Conservation (phyloP, 2,888 invertebrate genomes). For the Dynastes hyllus region DNA sequence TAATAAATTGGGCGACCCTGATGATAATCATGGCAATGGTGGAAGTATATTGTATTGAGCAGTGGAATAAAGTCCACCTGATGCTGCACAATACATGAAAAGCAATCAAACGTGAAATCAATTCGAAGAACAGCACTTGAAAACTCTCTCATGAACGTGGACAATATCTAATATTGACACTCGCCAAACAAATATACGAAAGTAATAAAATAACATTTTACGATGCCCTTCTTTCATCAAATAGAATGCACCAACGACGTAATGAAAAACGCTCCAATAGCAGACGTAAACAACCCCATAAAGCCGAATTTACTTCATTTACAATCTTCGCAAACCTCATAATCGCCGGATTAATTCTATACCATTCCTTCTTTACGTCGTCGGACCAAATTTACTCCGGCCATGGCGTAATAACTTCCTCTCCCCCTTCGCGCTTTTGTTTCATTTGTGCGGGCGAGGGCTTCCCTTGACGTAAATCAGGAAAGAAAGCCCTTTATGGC, state of each 20-base stretch:
- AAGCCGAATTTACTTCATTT: slow-evolving; percentile 44
- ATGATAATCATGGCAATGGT: no score
- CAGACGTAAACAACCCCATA: slow-evolving; percentile 40
- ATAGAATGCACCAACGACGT: slow-evolving; percentile 23
- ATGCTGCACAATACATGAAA: no score
- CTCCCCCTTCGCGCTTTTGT: no score
- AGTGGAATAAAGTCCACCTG: no score
- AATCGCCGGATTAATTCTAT: slow-evolving; percentile 41
- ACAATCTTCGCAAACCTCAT: slow-evolving; percentile 38
- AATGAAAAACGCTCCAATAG: slow-evolving; percentile 16
- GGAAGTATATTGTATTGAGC: no score
- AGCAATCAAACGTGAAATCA: no score
- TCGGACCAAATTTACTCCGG: background rate
- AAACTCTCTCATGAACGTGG: no score
- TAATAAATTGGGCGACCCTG: no score
- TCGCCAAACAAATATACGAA: slow-evolving; percentile 17
- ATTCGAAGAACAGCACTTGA: no score
- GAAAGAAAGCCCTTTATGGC: no score
- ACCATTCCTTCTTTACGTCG: background rate
- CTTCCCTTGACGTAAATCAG: slow-evolving; percentile 37
- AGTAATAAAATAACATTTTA: slow-evolving; percentile 33
- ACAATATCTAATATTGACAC: background rate
- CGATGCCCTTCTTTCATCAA: slow-evolving; percentile 19
- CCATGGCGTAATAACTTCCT: background rate
- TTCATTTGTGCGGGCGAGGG: slow-evolving; percentile 16